Conservation (phyloP, 2,888 invertebrate genomes). For the Lutraria lutraria region DNA sequence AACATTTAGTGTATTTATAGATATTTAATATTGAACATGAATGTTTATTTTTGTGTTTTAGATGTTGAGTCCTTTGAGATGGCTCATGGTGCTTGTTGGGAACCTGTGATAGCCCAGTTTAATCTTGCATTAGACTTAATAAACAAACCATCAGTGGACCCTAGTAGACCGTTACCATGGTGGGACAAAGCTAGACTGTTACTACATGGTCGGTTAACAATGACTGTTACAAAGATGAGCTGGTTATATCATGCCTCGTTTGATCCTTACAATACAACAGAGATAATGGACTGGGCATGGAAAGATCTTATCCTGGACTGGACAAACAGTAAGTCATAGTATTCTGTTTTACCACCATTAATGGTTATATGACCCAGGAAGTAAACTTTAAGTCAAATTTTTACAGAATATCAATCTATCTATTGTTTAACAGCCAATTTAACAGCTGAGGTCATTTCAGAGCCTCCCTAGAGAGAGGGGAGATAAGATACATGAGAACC, state of each 20-base stretch:
- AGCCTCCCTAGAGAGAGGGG: too few species aligned
- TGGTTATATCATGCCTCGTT: conserved; percentile 97
- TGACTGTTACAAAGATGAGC: conserved; percentile 95
- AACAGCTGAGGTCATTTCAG: too few species aligned
- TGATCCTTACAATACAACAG: conserved; percentile 99
- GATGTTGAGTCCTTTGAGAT: conserved; percentile 95
- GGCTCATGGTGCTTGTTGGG: conserved; percentile 99
- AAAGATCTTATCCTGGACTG: conserved; percentile 96
- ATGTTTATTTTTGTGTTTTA: conserved; percentile 53
- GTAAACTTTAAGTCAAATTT: too few species aligned
- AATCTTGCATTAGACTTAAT: conserved; percentile 93
- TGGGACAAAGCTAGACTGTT: conserved; percentile 98
- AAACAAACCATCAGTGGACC: conserved; percentile 90
- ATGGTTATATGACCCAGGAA: too few species aligned
- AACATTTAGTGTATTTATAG: too few species aligned
- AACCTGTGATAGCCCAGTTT: conserved; percentile 97
- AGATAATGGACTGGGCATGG: conserved; percentile 99
- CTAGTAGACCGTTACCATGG: conserved; percentile 96
- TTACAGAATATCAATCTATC: too few species aligned
- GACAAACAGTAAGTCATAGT: conserved; percentile 91
- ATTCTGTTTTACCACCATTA: neutral
- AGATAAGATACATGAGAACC: too few species aligned
- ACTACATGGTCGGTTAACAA: conserved; percentile 96
- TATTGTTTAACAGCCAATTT: too few species aligned
- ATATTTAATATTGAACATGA: too few species aligned